Evolutionary conservation across 2,113 vertebrate species (phyloP).

Genomic region (Ginglymostoma cirratum): DNA sequence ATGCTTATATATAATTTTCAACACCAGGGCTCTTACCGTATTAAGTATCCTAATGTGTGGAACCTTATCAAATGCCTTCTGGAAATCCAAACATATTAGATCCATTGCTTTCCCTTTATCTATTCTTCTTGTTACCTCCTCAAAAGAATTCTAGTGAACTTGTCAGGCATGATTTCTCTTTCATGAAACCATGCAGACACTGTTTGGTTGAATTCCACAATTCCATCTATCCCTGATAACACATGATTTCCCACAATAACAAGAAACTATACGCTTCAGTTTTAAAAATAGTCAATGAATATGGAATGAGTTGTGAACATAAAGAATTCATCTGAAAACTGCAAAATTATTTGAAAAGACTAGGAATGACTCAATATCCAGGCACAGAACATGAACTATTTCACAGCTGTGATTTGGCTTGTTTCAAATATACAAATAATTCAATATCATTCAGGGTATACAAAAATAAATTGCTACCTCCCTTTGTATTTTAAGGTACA

Average conservation of each 20-base stretch:
- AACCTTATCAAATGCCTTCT: no score
- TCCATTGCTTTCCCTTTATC: no score
- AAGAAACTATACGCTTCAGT: no score
- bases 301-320: background rate
- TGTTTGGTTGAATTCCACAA: background rate
- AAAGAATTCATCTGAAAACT: background rate
- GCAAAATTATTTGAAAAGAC: background rate
- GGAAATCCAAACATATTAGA: no score
- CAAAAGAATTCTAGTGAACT: no score
- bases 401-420: background rate
- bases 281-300: no score
- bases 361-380: background rate
- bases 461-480: background rate
- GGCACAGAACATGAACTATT: background rate
- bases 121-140: no score
- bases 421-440: background rate
- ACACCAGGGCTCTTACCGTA: no score
- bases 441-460: background rate
- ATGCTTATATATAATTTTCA: no score
- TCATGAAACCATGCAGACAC: no score
- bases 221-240: background rate
- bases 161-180: no score
- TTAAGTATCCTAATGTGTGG: no score
- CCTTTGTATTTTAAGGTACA: background rate
- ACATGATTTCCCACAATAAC: background rate